phyloP scores from a whole-genome alignment of 37 sponge, comb jelly and placozoan genomes.

The Cliona cf. orientalis region DNA sequence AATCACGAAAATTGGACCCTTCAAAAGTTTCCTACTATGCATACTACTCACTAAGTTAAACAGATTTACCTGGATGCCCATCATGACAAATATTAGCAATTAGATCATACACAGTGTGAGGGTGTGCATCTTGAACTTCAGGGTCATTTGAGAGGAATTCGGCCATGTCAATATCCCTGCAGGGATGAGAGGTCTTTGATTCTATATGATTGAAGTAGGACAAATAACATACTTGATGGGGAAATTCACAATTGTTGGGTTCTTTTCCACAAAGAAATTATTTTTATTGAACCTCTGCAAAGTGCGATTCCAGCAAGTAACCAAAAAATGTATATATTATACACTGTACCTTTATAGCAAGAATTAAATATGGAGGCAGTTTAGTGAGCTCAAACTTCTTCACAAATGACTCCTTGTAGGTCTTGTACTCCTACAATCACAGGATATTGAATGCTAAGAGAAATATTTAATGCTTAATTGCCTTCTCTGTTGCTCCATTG shows the following conservation, averaged over 20 bases:
- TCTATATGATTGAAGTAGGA: neutral
- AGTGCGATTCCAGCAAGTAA: too few species aligned
- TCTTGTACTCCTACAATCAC: constrained; percentile 88
- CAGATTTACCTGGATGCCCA: constrained; percentile 77
- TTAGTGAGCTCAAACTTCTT: constrained; percentile 92
- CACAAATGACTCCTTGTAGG: constrained; percentile 84
- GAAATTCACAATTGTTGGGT: constrained; percentile 99
- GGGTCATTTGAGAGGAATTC: constrained; percentile 91
- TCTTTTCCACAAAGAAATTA: constrained; percentile 97
- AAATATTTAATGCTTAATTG: neutral
- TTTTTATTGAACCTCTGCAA: constrained; percentile 95
- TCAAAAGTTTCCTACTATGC: too few species aligned
- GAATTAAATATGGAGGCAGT: constrained; percentile 92
- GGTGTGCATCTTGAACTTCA: constrained; percentile 73
- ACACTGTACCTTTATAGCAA: constrained; percentile 92
- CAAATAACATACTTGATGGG: constrained; percentile 65
- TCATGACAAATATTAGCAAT: constrained; percentile 97
- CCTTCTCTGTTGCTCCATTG: constrained; percentile 83
- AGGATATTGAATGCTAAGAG: neutral
- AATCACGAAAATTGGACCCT: too few species aligned
- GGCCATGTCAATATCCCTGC: constrained; percentile 93
- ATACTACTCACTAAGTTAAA: too few species aligned
- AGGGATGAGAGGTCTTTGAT: neutral
- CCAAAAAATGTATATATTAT: too few species aligned
- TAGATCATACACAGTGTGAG: constrained; percentile 90